phyloP scores from a whole-genome alignment of 2,888 invertebrate species.

The Sinohyriopsis cumingii region DNA sequence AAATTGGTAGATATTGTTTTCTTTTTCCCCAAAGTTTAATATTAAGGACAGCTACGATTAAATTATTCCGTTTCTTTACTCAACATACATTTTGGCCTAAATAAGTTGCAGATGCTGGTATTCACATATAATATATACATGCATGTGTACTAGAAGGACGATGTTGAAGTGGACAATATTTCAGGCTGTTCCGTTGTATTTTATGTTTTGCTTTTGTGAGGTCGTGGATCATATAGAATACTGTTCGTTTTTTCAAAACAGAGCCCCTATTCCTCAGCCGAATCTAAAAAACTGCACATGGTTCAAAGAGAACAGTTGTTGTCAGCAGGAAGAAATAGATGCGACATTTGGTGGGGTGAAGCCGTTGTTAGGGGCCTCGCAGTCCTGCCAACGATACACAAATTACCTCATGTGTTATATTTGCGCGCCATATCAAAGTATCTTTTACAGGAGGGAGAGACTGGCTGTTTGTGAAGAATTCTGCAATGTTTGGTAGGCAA shows the following conservation, averaged over 20 bases:
- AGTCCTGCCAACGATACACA: slow-evolving; percentile 68
- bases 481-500: slow-evolving; percentile 67
- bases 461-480: slow-evolving; percentile 70
- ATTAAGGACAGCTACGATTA: too few relatives aligned
- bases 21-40: too few relatives aligned
- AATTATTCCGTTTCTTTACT: too few relatives aligned
- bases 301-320: slow-evolving; percentile 71
- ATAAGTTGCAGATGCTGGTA: too few relatives aligned
- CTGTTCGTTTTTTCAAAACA: slow-evolving; percentile 72
- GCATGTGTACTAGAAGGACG: too few relatives aligned
- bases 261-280: slow-evolving; percentile 69
- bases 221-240: slow-evolving; percentile 32
- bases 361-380: slow-evolving; percentile 70
- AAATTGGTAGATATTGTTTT: too few relatives aligned
- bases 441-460: slow-evolving; percentile 67
- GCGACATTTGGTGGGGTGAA: slow-evolving; percentile 71
- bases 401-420: slow-evolving; percentile 73
- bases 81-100: too few relatives aligned
- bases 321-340: slow-evolving; percentile 71
- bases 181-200: too few relatives aligned
- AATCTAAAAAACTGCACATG: slow-evolving; percentile 71
- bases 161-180: too few relatives aligned
- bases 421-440: slow-evolving; percentile 70
- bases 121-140: too few relatives aligned
- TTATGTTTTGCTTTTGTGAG: not conserved